Evolutionary conservation across 1,140 invertebrate genomes (phyloP), one percentile per base, ranked within the genome.

Genomic region (Bombus polaris): DNA sequence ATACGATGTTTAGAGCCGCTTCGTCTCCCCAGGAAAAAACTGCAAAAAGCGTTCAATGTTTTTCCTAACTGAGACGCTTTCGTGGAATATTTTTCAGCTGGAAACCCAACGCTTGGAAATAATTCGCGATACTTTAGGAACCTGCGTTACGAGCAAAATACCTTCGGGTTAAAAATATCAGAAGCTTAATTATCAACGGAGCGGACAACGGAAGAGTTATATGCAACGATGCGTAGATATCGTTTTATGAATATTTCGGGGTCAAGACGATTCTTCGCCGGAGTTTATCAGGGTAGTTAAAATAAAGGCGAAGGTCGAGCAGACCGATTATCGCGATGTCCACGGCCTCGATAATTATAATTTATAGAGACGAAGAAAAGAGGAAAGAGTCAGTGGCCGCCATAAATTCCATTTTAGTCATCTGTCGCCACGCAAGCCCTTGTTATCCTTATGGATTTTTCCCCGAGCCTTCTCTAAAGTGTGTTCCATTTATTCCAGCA

Each of bases 371-470:
- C 9, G 28, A 32, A 28, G 22, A 44, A 25, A 28, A 3, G 13
- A n/a, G 32, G 35, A 70, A 37, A 35, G 42, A 35, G 62, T 53
- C 39, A 65, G 77, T 44, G 53, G 32, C 53, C 39, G 4, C 35
- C 76, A 32, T 86, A 82, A 82, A 75, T 82, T 71, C 42, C 32
- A 10, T 47, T 44, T 47, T 70, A 47, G 62, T 47, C 8, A 4
- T 28, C 5, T n/a, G 39, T 44, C 35, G 72, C 44, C 79, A 32
- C 39, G 80, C 62, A 35, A 75, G 44, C 53, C 62, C 65, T 83
- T 71, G 72, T 83, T 86, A 76, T 86, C 80, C 72, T 66, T 71
- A 59, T 47, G 80, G 76, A 71, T 83, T 76, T 81, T 71, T 81
- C 37, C 37, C 22, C 28, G n/a, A 68, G 59, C 22, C 9, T 22